Percentiles rank a stretch among this genome's conserved stretches.
Conservation (phyloP, 2,888 invertebrate genomes). For the Vanessa cardui region DNA sequence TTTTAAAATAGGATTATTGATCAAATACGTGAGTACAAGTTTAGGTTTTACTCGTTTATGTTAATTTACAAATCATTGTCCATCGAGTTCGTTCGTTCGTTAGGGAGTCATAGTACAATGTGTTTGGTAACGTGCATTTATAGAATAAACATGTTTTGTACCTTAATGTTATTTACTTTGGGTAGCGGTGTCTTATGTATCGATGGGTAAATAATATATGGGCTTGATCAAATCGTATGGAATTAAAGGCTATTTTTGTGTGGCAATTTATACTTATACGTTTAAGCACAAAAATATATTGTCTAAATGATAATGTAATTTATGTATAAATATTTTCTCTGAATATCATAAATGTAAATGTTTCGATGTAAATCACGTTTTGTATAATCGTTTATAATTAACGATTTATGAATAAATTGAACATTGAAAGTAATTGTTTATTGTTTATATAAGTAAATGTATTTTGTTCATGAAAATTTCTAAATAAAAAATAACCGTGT, state of each 20-base stretch:
- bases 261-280: slow-evolving; percentile 1
- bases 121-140: slow-evolving; percentile 73
- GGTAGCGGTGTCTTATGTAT: slow-evolving; percentile 31
- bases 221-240: slow-evolving; percentile 13
- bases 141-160: slow-evolving; percentile 59
- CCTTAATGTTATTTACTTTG: slow-evolving; percentile 31
- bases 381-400: not conserved
- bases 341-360: slow-evolving; percentile 8
- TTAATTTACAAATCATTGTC: slow-evolving; percentile 44
- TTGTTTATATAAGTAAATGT: not conserved
- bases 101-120: slow-evolving; percentile 66
- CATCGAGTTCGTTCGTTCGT: slow-evolving; percentile 51
- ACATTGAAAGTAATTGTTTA: not conserved
- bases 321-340: slow-evolving; percentile 5
- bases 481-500: too few species aligned
- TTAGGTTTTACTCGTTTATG: slow-evolving; percentile 44
- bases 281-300: slow-evolving; percentile 9
- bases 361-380: slow-evolving; percentile 1
- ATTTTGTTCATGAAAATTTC: too few species aligned
- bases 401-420: too few species aligned
- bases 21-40: slow-evolving; percentile 58
- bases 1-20: slow-evolving; percentile 68
- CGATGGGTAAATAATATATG: slow-evolving; percentile 11
- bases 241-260: not conserved
- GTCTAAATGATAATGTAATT: not conserved